Conservation (phyloP, 2,888 invertebrate genomes). For the Drosophila atripex region DNA sequence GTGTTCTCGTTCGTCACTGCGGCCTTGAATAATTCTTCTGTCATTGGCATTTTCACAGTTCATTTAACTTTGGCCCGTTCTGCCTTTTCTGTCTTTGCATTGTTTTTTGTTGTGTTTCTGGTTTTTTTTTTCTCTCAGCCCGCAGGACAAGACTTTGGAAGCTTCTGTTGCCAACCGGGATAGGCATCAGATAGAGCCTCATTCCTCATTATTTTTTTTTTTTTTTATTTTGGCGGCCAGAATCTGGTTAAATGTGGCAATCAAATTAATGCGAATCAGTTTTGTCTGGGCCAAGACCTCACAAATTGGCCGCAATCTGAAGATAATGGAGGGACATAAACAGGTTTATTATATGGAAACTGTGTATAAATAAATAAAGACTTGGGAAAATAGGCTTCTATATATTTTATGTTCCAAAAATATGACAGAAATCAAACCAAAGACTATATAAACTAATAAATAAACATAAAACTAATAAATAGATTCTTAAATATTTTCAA, state of each 20-base stretch:
- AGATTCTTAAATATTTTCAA: neutral
- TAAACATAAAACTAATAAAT: too few species aligned
- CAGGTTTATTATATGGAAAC: neutral
- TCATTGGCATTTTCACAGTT: conserved; percentile 75
- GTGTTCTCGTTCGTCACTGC: conserved; percentile 31
- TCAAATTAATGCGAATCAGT: conserved; percentile 9
- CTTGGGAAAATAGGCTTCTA: neutral
- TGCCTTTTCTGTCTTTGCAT: conserved; percentile 15
- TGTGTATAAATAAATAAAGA: neutral
- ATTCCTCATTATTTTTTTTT: neutral
- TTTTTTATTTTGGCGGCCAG: conserved; percentile 15
- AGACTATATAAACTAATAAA: neutral
- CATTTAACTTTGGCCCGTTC: conserved; percentile 63
- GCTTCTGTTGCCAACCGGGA: conserved; percentile 43
- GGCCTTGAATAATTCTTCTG: conserved; percentile 66
- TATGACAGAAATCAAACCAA: too few species aligned
- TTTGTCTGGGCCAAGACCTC: conserved; percentile 8
- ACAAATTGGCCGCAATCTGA: neutral
- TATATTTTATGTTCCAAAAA: too few species aligned
- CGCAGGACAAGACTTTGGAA: conserved; percentile 18
- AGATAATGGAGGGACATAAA: neutral
- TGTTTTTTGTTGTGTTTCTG: neutral
- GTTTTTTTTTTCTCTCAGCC: conserved; percentile 4
- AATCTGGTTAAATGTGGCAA: conserved; percentile 6
- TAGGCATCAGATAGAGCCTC: conserved; percentile 10